Percentiles rank a stretch among this genome's conserved stretches.
Conservation (phyloP, 2,888 invertebrate genomes). For the Dendrolimus houi region DNA sequence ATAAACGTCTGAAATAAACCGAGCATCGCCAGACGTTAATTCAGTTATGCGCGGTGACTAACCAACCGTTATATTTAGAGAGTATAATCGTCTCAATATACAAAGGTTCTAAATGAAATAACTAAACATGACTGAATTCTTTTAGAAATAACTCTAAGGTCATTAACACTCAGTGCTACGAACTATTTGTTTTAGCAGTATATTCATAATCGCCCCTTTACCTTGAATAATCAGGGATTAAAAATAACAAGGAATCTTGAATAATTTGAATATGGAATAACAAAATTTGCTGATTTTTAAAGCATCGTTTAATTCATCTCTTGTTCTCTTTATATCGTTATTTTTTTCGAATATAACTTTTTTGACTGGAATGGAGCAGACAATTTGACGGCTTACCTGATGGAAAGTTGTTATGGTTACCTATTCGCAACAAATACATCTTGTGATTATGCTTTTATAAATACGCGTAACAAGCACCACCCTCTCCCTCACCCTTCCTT, state of each 20-base stretch:
- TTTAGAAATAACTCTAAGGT: constrained; percentile 34
- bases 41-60: neutral
- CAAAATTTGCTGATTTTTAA: too few species aligned
- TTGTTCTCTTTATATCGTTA: too few species aligned
- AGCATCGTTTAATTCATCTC: too few species aligned
- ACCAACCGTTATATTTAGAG: neutral
- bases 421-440: too few species aligned
- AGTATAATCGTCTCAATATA: neutral
- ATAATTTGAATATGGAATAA: too few species aligned
- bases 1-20: neutral
- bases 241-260: neutral
- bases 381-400: too few species aligned
- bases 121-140: constrained; percentile 7
- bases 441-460: too few species aligned
- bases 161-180: constrained; percentile 25
- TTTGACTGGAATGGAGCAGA: too few species aligned
- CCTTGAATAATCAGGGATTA: neutral
- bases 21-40: neutral
- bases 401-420: too few species aligned
- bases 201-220: constrained; percentile 7
- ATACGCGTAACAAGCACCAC: too few species aligned
- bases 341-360: too few species aligned
- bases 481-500: too few species aligned
- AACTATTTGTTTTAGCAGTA: constrained; percentile 23
- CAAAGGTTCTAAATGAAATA: neutral